Conservation (phyloP, 2,113 vertebrate genomes). For the Melanerpes aurifrons region DNA sequence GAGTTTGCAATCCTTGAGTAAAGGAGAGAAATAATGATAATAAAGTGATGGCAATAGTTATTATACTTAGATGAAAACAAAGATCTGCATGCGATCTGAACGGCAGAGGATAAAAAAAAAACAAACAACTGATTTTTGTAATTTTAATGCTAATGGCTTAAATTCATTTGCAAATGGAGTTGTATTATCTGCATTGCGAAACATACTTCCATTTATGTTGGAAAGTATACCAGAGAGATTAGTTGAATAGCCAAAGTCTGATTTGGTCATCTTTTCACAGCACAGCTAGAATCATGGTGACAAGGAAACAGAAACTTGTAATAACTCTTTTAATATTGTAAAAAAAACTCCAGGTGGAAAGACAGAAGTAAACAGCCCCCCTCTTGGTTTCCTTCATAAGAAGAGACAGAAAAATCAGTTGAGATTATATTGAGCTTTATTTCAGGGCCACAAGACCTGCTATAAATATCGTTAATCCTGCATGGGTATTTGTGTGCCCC, state of each 20-base stretch:
- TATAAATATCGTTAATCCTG: neutral
- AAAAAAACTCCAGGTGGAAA: neutral
- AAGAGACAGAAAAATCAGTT: neutral
- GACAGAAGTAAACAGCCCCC: neutral
- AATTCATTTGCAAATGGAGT: neutral
- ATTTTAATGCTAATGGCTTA: neutral
- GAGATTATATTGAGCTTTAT: neutral
- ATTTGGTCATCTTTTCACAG: neutral
- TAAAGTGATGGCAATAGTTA: neutral
- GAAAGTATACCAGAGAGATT: neutral
- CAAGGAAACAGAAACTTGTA: neutral
- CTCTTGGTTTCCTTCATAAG: neutral
- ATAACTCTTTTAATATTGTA: neutral
- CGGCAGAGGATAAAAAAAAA: neutral
- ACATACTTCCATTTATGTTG: neutral
- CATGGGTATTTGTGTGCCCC: neutral
- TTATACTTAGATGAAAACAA: neutral
- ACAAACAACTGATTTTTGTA: neutral
- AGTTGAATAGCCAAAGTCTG: neutral
- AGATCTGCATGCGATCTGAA: neutral
- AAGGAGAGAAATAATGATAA: neutral
- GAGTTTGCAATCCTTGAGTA: neutral
- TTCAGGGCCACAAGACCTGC: neutral
- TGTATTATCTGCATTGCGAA: neutral
- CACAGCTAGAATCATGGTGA: neutral